Base-by-base conservation (phyloP, 2,113 vertebrate genomes). In the Neotragus moschatus region DNA sequence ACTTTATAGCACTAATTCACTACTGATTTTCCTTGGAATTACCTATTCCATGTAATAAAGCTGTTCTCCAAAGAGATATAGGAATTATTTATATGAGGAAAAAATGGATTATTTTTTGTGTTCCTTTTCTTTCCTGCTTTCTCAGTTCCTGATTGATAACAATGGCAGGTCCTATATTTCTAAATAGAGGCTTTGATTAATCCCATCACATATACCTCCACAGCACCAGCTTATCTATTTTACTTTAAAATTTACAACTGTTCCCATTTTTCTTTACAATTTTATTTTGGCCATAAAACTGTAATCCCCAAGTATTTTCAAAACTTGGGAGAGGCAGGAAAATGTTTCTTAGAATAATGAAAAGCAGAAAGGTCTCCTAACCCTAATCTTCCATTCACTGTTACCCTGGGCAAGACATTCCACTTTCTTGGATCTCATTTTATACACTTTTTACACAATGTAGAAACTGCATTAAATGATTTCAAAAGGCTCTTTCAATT, bases 401-500 rank as follows among this genome's bases (percentile, higher is more conserved):
- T 95, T n/a, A 89, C 23, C 26, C 80, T n/a, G 21, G 89, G 60
- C 6, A 93, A 88, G 73, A 63, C 23, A 88, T 89, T 93, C 36
- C 3, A 66, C 53, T 70, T n/a, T 88, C 86, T 87, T 49, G 23
- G 15, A 23, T 85, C 45, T 95, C 51, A 91, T 81, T 80, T 87
- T 91, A n/a, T 15, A 81, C 14, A 61, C 13, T n/a, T n/a, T n/a
- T n/a, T n/a, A 84, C 87, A 91, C 70, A 39, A 61, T 58, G 3
- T 36, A 84, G 6, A 47, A 84, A 96, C 25, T 47, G 53, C 88
- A 90, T 19, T 82, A 77, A 58, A 11, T 61, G 33, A 88, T 53
- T 97, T 96, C 53, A 58, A 75, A 96, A 94, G 60, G 10, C 39
- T 93, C 47, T 89, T 75, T 92, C 84, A 96, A 51, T 43, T 90